Conservation (phyloP, 1,140 invertebrate genomes). For the Psilanteris sp. region DNA sequence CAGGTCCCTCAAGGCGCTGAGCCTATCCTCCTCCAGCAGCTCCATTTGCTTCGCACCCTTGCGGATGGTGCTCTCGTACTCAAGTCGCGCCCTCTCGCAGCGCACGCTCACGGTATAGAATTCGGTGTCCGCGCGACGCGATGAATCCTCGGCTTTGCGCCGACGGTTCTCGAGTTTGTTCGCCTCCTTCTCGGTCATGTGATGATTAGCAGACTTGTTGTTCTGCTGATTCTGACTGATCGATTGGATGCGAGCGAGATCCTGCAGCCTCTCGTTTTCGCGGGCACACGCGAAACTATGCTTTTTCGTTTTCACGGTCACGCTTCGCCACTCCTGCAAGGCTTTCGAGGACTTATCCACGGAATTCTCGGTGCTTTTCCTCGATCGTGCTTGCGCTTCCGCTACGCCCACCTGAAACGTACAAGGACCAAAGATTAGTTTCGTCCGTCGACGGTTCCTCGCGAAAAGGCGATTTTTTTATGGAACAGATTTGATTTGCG, state of each 20-base stretch:
- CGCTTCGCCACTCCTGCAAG: conserved; percentile 90
- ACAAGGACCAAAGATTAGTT: no score
- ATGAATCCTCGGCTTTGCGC: conserved; percentile 92
- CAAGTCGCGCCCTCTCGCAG: conserved; percentile 91
- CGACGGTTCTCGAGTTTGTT: conserved; percentile 91
- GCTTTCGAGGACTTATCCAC: conserved; percentile 92
- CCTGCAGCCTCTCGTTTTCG: conserved; percentile 94
- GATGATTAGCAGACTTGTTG: conserved; percentile 75
- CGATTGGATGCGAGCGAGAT: conserved; percentile 78
- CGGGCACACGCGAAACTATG: conserved; percentile 89
- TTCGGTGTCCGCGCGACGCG: conserved; percentile 94
- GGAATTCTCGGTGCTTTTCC: conserved; percentile 87
- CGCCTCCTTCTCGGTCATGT: conserved; percentile 85
- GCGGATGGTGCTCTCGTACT: conserved; percentile 94
- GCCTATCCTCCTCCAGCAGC: conserved; percentile 92
- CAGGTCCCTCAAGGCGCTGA: conserved; percentile 89
- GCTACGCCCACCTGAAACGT: conserved; percentile 79
- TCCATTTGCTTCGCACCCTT: conserved; percentile 89
- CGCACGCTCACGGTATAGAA: conserved; percentile 95
- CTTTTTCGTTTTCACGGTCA: conserved; percentile 92
- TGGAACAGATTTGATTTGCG: no score
- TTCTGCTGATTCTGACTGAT: conserved; percentile 76
- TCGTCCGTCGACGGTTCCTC: no score
- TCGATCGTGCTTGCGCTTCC: conserved; percentile 83
- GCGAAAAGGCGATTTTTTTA: no score